Conservation (phyloP, 2,113 vertebrate species). For the Scolopax mira region DNA sequence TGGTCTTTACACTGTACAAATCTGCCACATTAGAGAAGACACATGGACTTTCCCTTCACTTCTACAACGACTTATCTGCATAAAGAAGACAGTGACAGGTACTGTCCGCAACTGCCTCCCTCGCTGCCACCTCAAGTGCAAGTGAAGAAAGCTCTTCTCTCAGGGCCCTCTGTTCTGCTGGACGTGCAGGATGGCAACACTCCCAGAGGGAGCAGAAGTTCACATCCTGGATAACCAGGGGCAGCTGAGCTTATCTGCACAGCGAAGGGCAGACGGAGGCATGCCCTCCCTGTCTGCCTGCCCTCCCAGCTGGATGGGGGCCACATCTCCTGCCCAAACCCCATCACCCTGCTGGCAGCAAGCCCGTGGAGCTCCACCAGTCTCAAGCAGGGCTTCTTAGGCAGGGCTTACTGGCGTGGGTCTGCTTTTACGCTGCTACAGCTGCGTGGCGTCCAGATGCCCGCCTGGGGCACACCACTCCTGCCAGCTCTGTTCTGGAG, state of each 20-base stretch:
- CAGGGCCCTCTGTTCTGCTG: not conserved
- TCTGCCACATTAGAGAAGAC: not conserved
- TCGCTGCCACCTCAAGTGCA: accelerated
- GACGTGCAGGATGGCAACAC: not conserved
- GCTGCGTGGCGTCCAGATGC: accelerated
- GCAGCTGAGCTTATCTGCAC: not conserved
- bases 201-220: not conserved
- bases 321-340: not conserved
- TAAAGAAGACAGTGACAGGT: not conserved
- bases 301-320: accelerated
- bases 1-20: not conserved
- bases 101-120: not conserved
- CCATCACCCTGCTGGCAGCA: accelerated
- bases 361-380: accelerated
- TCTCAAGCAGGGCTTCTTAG: not conserved
- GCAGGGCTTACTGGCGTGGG: not conserved
- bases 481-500: not conserved
- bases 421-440: not conserved
- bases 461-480: accelerated
- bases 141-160: not conserved
- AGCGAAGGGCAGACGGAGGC: not conserved
- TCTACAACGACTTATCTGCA: not conserved
- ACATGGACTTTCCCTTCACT: not conserved
- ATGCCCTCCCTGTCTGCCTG: not conserved
- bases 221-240: not conserved